A percentile compares a stretch with the other conserved stretches of the same genome.
Evolutionary conservation across 1,140 invertebrate genomes (phyloP).

Genomic region (Samia ricini): DNA sequence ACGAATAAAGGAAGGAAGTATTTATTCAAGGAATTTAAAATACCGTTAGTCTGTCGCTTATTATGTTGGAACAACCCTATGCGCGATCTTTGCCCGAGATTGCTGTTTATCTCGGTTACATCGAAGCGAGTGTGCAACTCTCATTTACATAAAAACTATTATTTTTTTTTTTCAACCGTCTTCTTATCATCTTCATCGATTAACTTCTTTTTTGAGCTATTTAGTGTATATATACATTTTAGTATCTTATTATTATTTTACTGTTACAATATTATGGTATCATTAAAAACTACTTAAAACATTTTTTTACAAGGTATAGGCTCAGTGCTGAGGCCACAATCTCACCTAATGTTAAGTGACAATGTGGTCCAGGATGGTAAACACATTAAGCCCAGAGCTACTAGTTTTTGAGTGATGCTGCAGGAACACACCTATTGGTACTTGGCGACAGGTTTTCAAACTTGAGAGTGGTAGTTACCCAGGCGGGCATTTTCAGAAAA

Average conservation of each 20-base stretch:
- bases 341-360: too few species aligned
- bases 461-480: too few species aligned
- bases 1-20: not conserved
- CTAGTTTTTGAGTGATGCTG: too few species aligned
- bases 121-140: constrained; percentile 29
- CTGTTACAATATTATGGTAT: too few species aligned
- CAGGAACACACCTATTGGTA: too few species aligned
- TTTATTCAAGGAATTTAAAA: not conserved
- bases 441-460: too few species aligned
- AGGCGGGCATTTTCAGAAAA: too few species aligned
- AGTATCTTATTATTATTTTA: not conserved
- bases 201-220: constrained; percentile 26
- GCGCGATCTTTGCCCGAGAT: constrained; percentile 19
- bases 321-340: too few species aligned
- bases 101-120: constrained; percentile 21
- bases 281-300: too few species aligned
- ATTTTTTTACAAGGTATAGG: too few species aligned
- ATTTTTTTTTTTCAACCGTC: constrained; percentile 34
- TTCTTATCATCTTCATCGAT: constrained; percentile 36
- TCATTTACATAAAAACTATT: constrained; percentile 48
- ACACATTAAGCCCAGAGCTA: too few species aligned
- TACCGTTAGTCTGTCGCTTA: not conserved
- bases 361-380: too few species aligned
- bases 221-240: constrained; percentile 1
- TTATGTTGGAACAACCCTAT: constrained; percentile 8